Evolutionary conservation across 1,140 invertebrate genomes (phyloP).

Genomic region (Spodoptera litura): DNA sequence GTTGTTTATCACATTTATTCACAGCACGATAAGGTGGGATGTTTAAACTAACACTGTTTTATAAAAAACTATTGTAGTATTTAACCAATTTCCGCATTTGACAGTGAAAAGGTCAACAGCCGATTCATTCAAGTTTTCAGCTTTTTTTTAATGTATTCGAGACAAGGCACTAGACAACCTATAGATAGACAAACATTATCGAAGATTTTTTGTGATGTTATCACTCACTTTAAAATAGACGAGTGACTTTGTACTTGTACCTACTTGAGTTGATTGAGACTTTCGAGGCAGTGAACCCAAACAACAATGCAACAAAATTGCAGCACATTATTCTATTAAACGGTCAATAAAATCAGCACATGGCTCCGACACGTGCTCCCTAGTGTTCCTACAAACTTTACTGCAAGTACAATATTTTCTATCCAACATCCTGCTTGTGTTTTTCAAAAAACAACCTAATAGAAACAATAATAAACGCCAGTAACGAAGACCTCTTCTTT

Average conservation of each 20-base stretch:
- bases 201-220: neutral
- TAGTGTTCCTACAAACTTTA: neutral
- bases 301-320: neutral
- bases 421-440: too few relatives aligned
- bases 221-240: neutral
- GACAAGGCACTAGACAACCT: neutral
- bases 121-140: slow-evolving; percentile 59
- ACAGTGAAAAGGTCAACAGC: slow-evolving; percentile 69
- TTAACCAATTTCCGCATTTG: slow-evolving; percentile 65
- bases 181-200: neutral
- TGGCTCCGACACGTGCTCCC: neutral
- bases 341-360: neutral
- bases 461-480: neutral
- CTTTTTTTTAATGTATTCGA: slow-evolving; percentile 48
- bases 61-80: slow-evolving; percentile 58
- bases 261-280: too few relatives aligned
- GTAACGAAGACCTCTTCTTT: neutral
- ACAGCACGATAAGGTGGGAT: slow-evolving; percentile 49
- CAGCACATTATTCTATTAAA: slow-evolving; percentile 5
- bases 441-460: too few relatives aligned
- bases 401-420: neutral
- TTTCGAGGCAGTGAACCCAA: neutral
- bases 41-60: slow-evolving; percentile 46
- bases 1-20: slow-evolving; percentile 57
- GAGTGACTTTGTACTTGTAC: too few relatives aligned